Evolutionary conservation across 2,888 invertebrate species (phyloP), one percentile per base, ranked within the genome.

Genomic region (Dryobota labecula): DNA sequence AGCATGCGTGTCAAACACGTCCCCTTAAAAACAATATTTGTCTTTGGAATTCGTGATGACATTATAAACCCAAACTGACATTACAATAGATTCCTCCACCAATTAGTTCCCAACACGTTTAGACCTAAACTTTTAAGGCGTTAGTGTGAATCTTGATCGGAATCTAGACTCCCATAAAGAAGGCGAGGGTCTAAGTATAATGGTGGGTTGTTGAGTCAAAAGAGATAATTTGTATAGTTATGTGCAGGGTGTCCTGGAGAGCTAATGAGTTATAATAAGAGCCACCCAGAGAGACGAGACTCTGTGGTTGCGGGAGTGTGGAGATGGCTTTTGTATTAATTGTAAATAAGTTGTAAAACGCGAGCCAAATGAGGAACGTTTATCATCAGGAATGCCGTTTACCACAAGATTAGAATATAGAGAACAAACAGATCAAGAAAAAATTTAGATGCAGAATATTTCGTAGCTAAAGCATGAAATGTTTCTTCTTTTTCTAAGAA

Each of bases 221-320:
- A 84, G 82, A 84, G 86, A 91, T 92, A 92, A 89, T 92, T 92
- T 90, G 92, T 90, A 90, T 87, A 85, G 90, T 88, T 87, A 86
- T 83, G 86, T 87, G 86, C 89, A 67, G 81, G 89, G 89, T 92
- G 90, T 88, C 87, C 81, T 78, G 76, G 86, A 88, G 86, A 86
- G 89, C 93, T 94, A 94, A 94, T 94, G 94, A 94, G 93, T 93
- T 94, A 93, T 94, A 93, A 92, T 92, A 91, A 90, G 89, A 90
- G 82, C 90, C 90, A 89, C 89, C 88, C 88, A 85, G 87, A 83
- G 84, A 83, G 86, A 85, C 78, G 83, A 80, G 70, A 73, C 70
- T 51, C 54, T 70, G 65, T 36, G 65, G 63, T 38, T 47, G 6
- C 1, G 1, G 7, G 56, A 73, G 38, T 83, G 67, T 88, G 89